Evolutionary conservation across 2,113 vertebrate species (phyloP).

Genomic region (Leptocoma aspasia): DNA sequence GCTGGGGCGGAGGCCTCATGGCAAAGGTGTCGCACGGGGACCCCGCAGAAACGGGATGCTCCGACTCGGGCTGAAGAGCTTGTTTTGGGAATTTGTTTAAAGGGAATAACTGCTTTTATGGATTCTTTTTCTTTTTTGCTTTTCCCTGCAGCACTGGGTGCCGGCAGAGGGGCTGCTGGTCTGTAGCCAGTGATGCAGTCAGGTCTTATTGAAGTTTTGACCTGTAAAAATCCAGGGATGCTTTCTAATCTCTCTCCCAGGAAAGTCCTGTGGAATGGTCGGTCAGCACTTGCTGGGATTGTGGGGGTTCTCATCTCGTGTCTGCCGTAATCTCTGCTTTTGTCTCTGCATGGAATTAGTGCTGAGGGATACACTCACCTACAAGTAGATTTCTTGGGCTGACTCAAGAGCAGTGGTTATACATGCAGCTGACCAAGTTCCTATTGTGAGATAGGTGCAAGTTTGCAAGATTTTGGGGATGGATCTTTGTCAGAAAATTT

Average conservation of each 20-base stretch:
- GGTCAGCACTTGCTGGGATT: rapidly evolving
- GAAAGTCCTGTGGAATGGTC: rapidly evolving
- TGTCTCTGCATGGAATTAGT: rapidly evolving
- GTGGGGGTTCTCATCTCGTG: rapidly evolving
- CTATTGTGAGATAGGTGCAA: not conserved
- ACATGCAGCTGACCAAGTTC: not conserved
- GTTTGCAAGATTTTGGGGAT: not conserved
- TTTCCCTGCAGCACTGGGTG: not conserved
- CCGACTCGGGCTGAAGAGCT: rapidly evolving
- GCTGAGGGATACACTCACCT: not conserved
- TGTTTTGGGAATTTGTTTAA: not conserved
- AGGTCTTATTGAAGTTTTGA: not conserved
- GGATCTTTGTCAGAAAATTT: not conserved
- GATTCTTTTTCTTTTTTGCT: not conserved
- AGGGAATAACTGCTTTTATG: rapidly evolving
- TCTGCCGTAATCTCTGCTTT: not conserved
- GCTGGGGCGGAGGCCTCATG: rapidly evolving
- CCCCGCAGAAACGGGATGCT: rapidly evolving
- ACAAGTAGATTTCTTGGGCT: not conserved
- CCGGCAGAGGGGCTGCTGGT: not conserved
- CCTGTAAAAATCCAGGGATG: not conserved
- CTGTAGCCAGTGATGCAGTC: rapidly evolving
- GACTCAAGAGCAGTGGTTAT: rapidly evolving
- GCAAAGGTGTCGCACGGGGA: rapidly evolving
- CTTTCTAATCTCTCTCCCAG: rapidly evolving